phyloP scores from a whole-genome alignment of 2,888 invertebrate species.

The Mycalesis mineus region DNA sequence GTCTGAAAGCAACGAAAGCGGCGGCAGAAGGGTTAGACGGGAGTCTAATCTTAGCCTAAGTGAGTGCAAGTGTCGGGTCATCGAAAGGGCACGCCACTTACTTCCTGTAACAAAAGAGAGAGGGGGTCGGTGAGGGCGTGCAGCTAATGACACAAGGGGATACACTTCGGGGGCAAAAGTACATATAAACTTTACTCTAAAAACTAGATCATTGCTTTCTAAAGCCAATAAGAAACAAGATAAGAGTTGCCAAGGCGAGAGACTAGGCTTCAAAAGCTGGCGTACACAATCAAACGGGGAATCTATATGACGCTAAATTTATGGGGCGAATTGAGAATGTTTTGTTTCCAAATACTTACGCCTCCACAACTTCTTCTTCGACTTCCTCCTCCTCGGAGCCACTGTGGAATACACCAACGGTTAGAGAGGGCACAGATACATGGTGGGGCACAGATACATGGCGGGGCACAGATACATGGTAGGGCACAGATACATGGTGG shows the following conservation, averaged over 20 bases:
- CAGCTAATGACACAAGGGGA: constrained; percentile 49
- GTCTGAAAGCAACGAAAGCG: constrained; percentile 67
- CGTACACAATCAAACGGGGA: constrained; percentile 61
- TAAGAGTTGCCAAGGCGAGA: constrained; percentile 55
- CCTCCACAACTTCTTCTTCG: constrained; percentile 86
- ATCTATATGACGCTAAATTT: constrained; percentile 50
- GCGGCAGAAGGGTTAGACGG: constrained; percentile 65
- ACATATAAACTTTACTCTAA: constrained; percentile 21
- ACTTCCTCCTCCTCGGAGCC: constrained; percentile 86
- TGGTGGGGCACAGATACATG: too few species aligned
- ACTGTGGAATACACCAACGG: constrained; percentile 57
- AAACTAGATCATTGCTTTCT: constrained; percentile 12
- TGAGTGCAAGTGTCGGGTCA: constrained; percentile 70
- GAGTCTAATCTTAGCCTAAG: constrained; percentile 65
- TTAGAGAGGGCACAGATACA: constrained; percentile 28
- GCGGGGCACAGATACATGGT: too few species aligned
- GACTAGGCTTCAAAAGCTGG: constrained; percentile 66
- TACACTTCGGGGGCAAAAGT: constrained; percentile 38
- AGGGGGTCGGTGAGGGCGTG: constrained; percentile 71
- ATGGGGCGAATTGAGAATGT: constrained; percentile 16
- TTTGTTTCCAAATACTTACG: constrained; percentile 78
- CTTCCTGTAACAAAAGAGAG: constrained; percentile 79
- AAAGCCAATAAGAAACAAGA: constrained; percentile 5
- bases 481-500: too few species aligned
- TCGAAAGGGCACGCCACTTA: constrained; percentile 76